Evolutionary conservation across 2,113 vertebrate species (phyloP).

Genomic region (Phoenicopterus ruber): DNA sequence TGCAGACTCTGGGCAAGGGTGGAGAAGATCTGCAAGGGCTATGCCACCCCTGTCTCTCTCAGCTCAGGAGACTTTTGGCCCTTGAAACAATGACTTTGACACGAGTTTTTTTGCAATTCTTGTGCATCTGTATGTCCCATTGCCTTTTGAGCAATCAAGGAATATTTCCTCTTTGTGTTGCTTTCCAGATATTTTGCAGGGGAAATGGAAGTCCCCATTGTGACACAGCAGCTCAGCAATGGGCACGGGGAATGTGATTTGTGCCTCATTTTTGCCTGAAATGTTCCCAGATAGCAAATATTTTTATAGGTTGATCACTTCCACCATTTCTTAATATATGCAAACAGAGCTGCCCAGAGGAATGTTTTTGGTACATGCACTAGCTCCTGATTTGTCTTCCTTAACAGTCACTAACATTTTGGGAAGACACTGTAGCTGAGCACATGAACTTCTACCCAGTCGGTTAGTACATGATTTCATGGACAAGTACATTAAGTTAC

Average conservation of each 20-base stretch:
- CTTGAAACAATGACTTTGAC: neutral
- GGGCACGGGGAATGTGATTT: fast-evolving
- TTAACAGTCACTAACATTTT: neutral
- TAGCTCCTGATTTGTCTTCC: neutral
- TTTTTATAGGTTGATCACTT: neutral
- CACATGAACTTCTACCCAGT: neutral
- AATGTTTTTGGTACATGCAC: neutral
- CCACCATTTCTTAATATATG: neutral
- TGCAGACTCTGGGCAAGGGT: neutral
- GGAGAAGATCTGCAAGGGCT: neutral
- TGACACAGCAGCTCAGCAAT: neutral
- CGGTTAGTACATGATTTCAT: neutral
- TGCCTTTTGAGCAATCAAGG: neutral
- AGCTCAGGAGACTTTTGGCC: neutral
- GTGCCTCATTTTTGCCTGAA: neutral
- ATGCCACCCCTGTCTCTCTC: neutral
- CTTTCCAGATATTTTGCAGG: neutral
- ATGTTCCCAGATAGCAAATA: neutral
- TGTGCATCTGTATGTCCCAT: neutral
- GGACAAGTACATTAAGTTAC: neutral
- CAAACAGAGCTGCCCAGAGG: neutral
- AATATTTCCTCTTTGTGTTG: neutral
- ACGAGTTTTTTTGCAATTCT: neutral
- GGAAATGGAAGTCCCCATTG: neutral
- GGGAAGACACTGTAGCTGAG: neutral